Percentiles rank a stretch among this genome's conserved stretches.
These are phyloP conservation scores for Autographa gamma DNA, from an alignment of 2,888 invertebrate species.

Conservation along the genomic window DNA sequence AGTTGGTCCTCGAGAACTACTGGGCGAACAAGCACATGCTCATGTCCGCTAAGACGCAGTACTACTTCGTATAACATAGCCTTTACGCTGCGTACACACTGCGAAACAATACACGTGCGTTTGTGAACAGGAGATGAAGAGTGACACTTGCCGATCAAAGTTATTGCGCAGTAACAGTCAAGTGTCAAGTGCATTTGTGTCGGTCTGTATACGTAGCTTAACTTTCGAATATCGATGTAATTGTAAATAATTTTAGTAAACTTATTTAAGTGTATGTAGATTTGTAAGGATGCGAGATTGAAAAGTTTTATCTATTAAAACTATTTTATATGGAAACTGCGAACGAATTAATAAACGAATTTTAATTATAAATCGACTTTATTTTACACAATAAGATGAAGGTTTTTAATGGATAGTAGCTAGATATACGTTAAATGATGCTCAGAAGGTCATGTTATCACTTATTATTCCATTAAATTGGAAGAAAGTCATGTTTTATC, in stretches of 20 bases:
- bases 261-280: neutral
- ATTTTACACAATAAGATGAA: neutral
- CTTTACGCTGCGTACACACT: neutral
- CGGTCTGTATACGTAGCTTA: neutral
- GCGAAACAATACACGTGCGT: neutral
- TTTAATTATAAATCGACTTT: neutral
- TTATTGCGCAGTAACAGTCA: no score
- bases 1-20: slow-evolving; percentile 67
- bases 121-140: neutral
- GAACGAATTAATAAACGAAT: neutral
- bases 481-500: no score
- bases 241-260: neutral
- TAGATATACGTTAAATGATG: no score
- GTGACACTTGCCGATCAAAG: no score
- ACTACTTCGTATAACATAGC: slow-evolving; percentile 59
- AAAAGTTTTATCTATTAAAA: neutral
- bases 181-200: neutral
- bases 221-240: neutral
- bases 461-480: no score
- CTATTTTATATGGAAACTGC: neutral
- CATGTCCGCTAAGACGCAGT: slow-evolving; percentile 58
- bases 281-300: neutral
- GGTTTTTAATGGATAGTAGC: no score
- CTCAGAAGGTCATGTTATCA: no score
- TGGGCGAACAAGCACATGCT: slow-evolving; percentile 66